phyloP scores from a whole-genome alignment of 2,888 invertebrate species.

The Erebia ligea region DNA sequence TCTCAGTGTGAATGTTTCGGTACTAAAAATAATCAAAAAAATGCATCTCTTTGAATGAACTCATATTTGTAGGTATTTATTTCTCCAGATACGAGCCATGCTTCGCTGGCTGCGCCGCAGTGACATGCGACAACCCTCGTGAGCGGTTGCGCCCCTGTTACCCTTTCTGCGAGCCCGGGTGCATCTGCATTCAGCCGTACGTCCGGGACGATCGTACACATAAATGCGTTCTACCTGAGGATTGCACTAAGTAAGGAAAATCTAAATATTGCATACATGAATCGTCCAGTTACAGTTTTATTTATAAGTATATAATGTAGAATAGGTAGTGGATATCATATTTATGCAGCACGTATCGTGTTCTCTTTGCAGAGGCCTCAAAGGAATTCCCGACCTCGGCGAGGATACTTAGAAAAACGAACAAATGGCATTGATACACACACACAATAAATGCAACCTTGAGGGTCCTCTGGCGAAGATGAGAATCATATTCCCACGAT shows the following conservation, averaged over 20 bases:
- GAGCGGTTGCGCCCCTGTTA: conserved; percentile 76
- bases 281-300: too few relatives aligned
- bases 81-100: conserved; percentile 66
- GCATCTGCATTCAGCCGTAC: conserved; percentile 70
- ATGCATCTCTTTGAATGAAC: too few relatives aligned
- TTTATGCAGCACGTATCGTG: conserved; percentile 23
- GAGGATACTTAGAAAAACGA: conserved; percentile 55
- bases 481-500: conserved; percentile 19
- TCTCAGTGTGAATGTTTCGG: too few relatives aligned
- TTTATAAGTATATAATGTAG: too few relatives aligned
- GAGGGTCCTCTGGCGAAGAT: conserved; percentile 6
- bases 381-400: conserved; percentile 75
- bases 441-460: conserved; percentile 34
- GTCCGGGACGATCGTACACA: conserved; percentile 77
- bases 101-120: conserved; percentile 74
- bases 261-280: too few relatives aligned
- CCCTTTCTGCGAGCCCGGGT: conserved; percentile 77
- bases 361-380: conserved; percentile 68
- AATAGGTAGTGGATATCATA: neutral
- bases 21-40: too few relatives aligned
- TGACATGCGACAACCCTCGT: conserved; percentile 75
- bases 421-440: conserved; percentile 35
- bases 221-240: conserved; percentile 72
- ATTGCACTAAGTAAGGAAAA: conserved; percentile 69
- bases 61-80: neutral